Evolutionary conservation across 2,888 invertebrate genomes (phyloP).

Genomic region (Brachyptera putata): DNA sequence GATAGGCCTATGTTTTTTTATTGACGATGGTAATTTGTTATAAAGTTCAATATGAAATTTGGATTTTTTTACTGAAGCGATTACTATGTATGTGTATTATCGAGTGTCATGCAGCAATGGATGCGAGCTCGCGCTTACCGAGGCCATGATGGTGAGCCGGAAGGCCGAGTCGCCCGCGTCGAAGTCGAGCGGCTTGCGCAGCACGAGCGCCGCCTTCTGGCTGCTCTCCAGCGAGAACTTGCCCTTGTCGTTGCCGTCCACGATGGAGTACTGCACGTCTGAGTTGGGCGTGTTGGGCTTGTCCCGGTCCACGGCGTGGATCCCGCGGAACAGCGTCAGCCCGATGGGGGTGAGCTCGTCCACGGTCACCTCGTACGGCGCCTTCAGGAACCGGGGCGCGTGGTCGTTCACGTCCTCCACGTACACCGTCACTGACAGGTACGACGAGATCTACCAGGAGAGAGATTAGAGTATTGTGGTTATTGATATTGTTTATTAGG

Average conservation of each 20-base stretch:
- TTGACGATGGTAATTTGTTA: too few relatives aligned
- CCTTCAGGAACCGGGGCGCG: conserved; percentile 68
- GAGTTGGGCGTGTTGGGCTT: conserved; percentile 87
- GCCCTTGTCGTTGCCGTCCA: conserved; percentile 64
- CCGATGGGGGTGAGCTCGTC: conserved; percentile 78
- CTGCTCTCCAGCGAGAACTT: conserved; percentile 77
- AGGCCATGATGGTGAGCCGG: conserved; percentile 67
- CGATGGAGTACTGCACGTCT: conserved; percentile 75
- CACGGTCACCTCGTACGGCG: conserved; percentile 73
- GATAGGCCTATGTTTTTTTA: too few relatives aligned
- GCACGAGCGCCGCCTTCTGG: conserved; percentile 69
- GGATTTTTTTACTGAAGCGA: too few relatives aligned
- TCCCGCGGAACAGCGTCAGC: conserved; percentile 74
- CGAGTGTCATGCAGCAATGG: too few relatives aligned
- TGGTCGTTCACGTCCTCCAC: conserved; percentile 87
- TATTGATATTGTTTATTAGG: too few relatives aligned
- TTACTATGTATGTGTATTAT: too few relatives aligned
- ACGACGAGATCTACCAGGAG: conserved; percentile 69
- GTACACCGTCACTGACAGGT: conserved; percentile 79
- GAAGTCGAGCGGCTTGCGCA: conserved; percentile 71
- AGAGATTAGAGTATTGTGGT: too few relatives aligned
- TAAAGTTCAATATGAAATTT: too few relatives aligned
- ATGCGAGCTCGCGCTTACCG: too few relatives aligned
- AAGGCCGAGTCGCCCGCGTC: conserved; percentile 77
- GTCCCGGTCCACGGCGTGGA: conserved; percentile 75